These are phyloP conservation scores for Lepidotrigona ventralis DNA, from an alignment of 1,140 invertebrate species.

Conservation along the genomic window DNA sequence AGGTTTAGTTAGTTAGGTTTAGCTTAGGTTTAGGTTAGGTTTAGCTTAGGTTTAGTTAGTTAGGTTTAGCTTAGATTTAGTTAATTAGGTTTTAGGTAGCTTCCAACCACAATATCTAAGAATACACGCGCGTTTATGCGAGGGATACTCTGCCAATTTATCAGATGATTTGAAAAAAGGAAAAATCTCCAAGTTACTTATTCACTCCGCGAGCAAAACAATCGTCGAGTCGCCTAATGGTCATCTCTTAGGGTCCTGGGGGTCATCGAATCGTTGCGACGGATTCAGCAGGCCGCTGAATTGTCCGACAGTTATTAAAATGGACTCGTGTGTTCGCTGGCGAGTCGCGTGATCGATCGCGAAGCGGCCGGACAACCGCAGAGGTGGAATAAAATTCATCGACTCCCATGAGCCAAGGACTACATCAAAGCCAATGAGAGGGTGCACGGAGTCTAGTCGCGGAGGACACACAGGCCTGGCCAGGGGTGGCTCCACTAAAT, in stretches of 20 bases:
- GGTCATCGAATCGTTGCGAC: neutral
- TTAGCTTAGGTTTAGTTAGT: too few relatives aligned
- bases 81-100: too few relatives aligned
- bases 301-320: slow-evolving; percentile 39
- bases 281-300: neutral
- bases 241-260: too few relatives aligned
- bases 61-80: too few relatives aligned
- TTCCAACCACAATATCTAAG: neutral
- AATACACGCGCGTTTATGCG: too few relatives aligned
- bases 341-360: slow-evolving; percentile 40
- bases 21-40: too few relatives aligned
- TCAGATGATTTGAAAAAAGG: too few relatives aligned
- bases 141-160: too few relatives aligned
- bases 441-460: slow-evolving; percentile 44
- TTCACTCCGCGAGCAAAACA: too few relatives aligned
- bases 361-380: slow-evolving; percentile 52
- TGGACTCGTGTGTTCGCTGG: neutral
- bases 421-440: slow-evolving; percentile 71
- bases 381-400: slow-evolving; percentile 74
- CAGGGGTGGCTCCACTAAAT: slow-evolving; percentile 71
- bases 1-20: too few relatives aligned
- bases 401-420: slow-evolving; percentile 60
- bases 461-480: slow-evolving; percentile 52
- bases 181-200: too few relatives aligned
- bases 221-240: too few relatives aligned